Base-by-base conservation (phyloP, 2,888 invertebrate genomes). In the Zele albiditarsus region DNA sequence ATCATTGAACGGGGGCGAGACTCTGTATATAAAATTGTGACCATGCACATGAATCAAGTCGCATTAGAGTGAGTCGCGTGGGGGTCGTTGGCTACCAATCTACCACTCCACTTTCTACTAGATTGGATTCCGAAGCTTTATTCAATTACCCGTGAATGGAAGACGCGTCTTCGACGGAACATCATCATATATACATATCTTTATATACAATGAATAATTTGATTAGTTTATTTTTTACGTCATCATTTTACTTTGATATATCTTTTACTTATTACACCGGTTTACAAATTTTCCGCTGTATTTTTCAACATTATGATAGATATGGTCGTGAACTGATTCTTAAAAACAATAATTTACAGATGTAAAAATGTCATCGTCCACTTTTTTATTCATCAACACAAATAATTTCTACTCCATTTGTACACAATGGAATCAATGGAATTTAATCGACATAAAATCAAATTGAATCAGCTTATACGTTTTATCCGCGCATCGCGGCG, bases 11-110 rank as follows among this genome's bases (percentile, higher is more conserved):
- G 78, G 66, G 77, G 79, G 80, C 76, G 75, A 23, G 69, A 75
- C 20, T 20, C 20, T 20, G 20, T 71, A 81, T 79, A 81, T 80
- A 82, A 79, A 82, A 84, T 83, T 85, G 84, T 83, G 84, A 63
- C 85, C 82, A 63, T 82, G 83, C 87, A 86, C 89, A 89, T 89
- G 89, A 89, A 89, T 89, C 89, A 89, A 89, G 87, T 87, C 86
- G 86, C 83, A 89, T 89, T 89, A 89, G 85, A 73, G 84, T 53
- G 12, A 38, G 73, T 67, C 53, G 63, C 71, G 58, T 31, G 74
- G 83, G 82, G 81, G 80, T 79, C 81, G 81, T 79, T 82, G 83
- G 82, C 83, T 83, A 85, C 85, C 87, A 85, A 89, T 88, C 87
- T 85, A 85, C 86, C 83, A 81, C 82, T 84, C 82, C 82, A 83